Percentiles rank a stretch among this genome's conserved stretches.
Evolutionary conservation across 2,888 invertebrate genomes (phyloP).

Genomic region (Molorchus minor): DNA sequence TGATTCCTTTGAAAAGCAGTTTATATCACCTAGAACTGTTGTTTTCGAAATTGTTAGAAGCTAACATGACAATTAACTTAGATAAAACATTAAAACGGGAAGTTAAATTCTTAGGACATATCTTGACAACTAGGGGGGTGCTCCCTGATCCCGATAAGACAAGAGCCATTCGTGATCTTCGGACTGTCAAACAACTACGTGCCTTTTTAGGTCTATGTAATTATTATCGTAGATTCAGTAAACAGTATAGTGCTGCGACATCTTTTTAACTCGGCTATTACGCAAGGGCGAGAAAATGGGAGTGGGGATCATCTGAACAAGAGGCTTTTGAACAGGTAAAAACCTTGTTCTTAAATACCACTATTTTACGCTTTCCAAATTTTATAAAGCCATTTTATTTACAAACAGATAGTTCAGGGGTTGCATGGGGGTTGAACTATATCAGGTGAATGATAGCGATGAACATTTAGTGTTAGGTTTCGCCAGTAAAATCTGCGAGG

Average conservation of each 20-base stretch:
- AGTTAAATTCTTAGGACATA: constrained; percentile 40
- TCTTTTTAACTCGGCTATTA: constrained; percentile 29
- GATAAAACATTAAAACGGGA: constrained; percentile 38
- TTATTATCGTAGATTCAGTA: constrained; percentile 31
- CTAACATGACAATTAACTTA: constrained; percentile 42
- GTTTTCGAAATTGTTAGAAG: constrained; percentile 28
- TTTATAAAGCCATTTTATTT: constrained; percentile 12
- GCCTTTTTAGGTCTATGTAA: constrained; percentile 34
- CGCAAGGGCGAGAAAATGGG: constrained; percentile 27
- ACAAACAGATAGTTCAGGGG: too few species aligned
- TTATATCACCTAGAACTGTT: constrained; percentile 40
- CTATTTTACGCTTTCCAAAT: constrained; percentile 32
- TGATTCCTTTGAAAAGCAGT: constrained; percentile 36
- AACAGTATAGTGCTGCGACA: constrained; percentile 28
- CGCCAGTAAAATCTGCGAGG: constrained; percentile 25
- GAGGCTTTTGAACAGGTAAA: constrained; percentile 28
- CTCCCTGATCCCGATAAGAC: too few species aligned
- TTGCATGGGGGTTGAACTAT: constrained; percentile 31
- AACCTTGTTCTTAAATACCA: constrained; percentile 17
- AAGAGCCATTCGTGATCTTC: too few species aligned
- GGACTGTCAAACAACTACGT: constrained; percentile 22
- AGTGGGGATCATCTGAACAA: constrained; percentile 28
- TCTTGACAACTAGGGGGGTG: too few species aligned
- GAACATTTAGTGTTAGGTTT: constrained; percentile 28
- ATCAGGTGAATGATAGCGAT: not conserved